Percentiles rank a stretch among this genome's conserved stretches.
phyloP scores from a whole-genome alignment of 2,797 vertebrate genomes.

The Acestrorhynchus altus region DNA sequence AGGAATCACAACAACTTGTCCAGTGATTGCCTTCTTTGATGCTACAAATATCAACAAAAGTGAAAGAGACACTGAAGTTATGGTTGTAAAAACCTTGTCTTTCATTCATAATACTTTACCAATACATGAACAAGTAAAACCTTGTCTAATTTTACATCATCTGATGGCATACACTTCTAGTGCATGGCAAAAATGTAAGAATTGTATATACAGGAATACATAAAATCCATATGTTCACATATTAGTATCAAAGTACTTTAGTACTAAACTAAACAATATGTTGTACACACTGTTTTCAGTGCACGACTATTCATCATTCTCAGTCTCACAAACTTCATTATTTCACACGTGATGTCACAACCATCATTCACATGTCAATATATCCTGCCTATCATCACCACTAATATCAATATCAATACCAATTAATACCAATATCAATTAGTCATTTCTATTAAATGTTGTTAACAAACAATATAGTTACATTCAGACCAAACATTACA shows the following conservation, averaged over 20 bases:
- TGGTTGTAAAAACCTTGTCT: slow-evolving; percentile 66
- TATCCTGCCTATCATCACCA: background rate
- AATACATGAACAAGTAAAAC: slow-evolving; percentile 81
- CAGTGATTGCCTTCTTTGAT: background rate
- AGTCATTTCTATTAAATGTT: slow-evolving; percentile 34
- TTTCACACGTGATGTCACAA: background rate
- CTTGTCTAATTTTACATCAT: slow-evolving; percentile 77
- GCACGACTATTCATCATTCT: slow-evolving; percentile 6
- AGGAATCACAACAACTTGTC: slow-evolving; percentile 62
- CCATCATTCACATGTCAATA: slow-evolving; percentile 1
- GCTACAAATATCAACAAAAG: slow-evolving; percentile 61
- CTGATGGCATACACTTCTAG: slow-evolving; percentile 62
- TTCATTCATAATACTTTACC: slow-evolving; percentile 61
- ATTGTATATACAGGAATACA: slow-evolving; percentile 69
- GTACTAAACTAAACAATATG: slow-evolving; percentile 33
- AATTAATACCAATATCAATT: slow-evolving; percentile 60
- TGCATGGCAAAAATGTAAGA: slow-evolving; percentile 39
- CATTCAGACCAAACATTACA: slow-evolving; percentile 46
- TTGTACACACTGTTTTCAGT: slow-evolving; percentile 18
- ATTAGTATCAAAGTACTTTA: slow-evolving; percentile 39
- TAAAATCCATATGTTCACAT: slow-evolving; percentile 27
- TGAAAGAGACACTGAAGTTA: slow-evolving; percentile 30
- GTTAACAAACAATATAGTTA: slow-evolving; percentile 46
- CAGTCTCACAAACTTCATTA: background rate
- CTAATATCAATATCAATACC: slow-evolving; percentile 44